Evolutionary conservation across 2,888 invertebrate genomes (phyloP), one percentile per base, ranked within the genome.

Genomic region (Stenurella melanura): DNA sequence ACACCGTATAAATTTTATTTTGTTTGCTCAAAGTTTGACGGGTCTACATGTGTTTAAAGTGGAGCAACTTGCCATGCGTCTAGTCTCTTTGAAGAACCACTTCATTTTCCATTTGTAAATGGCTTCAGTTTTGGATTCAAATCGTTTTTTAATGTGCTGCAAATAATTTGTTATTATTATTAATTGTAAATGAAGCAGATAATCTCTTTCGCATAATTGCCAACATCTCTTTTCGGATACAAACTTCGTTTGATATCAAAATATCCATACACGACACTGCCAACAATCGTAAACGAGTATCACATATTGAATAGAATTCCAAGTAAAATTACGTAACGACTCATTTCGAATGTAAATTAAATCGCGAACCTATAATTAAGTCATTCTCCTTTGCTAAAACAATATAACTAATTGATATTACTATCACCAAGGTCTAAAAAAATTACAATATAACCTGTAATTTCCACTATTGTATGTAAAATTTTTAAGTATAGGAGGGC

Each of bases 271-370:
- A 54, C 50, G 68, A 10, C 57, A 57, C 68, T 26, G 69, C 11
- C 12, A 21, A 30, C 26, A 30, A 26, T n/a, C 11, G 64, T 67
- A 19, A 9, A 54, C 54, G 42, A 19, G 18, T 50, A 42, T 18
- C 15, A 21, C 1, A 7, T 10, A 66, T 67, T 73, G 50, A 6
- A 58, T 69, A 66, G 74, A 74, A 76, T 77, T 78, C 78, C 74
- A 50, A 60, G 73, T 70, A 60, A 57, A 69, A 77, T 80, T 78
- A 77, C 77, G 78, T 74, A 80, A 80, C 57, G 64, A 38, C 73
- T 77, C 76, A 80, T 82, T 84, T 82, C 42, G 74, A 79, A 84
- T 85, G 83, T 78, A 84, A 85, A 85, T 85, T 77, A 74, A 81
- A 84, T 79, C 77, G 76, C 67, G 74, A 82, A 82, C 82, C 81